Percentiles rank a stretch among this genome's conserved stretches.
Evolutionary conservation across 2,888 invertebrate genomes (phyloP).

Genomic region (Nemapogon koenigi): DNA sequence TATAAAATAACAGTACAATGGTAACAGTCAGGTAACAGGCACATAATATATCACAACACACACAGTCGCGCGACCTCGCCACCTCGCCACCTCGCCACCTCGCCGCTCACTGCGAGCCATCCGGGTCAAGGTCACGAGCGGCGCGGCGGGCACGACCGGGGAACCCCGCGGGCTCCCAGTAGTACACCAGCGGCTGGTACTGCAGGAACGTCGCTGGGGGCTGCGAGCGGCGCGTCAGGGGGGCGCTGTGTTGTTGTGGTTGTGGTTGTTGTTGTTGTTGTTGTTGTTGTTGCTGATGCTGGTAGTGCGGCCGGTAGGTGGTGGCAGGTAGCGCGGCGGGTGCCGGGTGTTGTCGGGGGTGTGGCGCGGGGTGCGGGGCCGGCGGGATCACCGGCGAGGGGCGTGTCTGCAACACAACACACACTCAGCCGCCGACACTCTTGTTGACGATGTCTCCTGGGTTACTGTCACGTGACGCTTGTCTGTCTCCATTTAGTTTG

Average conservation of each 20-base stretch:
- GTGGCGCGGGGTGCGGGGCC: conserved; percentile 15
- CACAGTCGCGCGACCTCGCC: no score
- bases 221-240: conserved; percentile 18
- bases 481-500: background rate
- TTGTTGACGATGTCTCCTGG: background rate
- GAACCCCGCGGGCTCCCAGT: no score
- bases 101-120: conserved; percentile 26
- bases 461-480: background rate
- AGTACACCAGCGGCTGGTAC: conserved; percentile 28
- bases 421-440: background rate
- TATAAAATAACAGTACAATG: no score
- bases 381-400: conserved; percentile 29
- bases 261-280: conserved; percentile 18
- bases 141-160: no score
- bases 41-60: no score
- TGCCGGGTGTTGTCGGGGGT: conserved; percentile 19
- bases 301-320: conserved; percentile 40
- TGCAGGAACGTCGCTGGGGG: conserved; percentile 24
- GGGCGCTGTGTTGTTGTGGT: conserved; percentile 14
- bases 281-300: conserved; percentile 19
- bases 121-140: conserved; percentile 60
- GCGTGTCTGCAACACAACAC: conserved; percentile 63
- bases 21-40: no score
- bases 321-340: conserved; percentile 30
- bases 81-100: no score